A percentile compares a stretch with the other conserved stretches of the same genome.
phyloP scores from a whole-genome alignment of 2,113 vertebrate genomes.

The Cyanoliseus patagonus region DNA sequence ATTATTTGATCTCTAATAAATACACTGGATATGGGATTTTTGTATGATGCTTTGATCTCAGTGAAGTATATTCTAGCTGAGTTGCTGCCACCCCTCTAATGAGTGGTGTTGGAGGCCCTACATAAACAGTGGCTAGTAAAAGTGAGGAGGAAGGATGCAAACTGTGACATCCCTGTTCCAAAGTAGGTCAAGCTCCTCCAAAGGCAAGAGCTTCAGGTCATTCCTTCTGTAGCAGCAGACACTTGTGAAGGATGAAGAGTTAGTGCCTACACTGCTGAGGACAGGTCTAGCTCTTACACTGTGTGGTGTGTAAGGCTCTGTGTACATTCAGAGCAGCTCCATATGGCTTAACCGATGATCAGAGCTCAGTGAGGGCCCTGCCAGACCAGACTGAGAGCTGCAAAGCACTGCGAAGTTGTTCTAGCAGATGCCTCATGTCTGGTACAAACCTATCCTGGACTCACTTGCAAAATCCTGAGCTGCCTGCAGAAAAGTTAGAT shows the following conservation, averaged over 20 bases:
- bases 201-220: accelerated
- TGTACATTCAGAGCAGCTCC: background rate
- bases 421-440: background rate
- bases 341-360: accelerated
- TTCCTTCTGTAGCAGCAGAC: background rate
- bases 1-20: conserved; percentile 48
- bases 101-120: conserved; percentile 19
- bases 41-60: conserved; percentile 30
- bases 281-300: background rate
- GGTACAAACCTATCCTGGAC: background rate
- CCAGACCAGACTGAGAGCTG: background rate
- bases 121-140: background rate
- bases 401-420: background rate
- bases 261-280: background rate
- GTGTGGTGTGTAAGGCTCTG: background rate
- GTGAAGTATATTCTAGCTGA: background rate
- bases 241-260: background rate
- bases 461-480: background rate
- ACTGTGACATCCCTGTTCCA: background rate
- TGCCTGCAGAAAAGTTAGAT: background rate
- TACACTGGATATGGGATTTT: conserved; percentile 25
- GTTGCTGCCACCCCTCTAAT: conserved; percentile 36
- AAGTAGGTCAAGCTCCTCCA: conserved; percentile 23
- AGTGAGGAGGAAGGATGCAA: background rate
- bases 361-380: background rate